Conservation (phyloP, 2,113 vertebrate genomes). For the Trichomycterus rosablanca region DNA sequence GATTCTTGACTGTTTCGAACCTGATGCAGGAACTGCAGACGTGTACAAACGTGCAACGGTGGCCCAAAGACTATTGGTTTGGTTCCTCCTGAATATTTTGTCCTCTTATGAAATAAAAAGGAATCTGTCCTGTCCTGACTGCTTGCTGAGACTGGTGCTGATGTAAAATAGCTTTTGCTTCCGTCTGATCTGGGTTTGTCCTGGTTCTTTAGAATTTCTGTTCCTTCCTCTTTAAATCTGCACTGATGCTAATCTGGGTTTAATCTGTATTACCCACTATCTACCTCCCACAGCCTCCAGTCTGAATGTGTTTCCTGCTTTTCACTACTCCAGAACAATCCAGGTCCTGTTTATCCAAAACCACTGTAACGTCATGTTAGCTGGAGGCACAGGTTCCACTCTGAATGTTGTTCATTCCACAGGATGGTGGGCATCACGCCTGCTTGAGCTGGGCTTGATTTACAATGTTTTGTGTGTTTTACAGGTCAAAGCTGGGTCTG, state of each 20-base stretch:
- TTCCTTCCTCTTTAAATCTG: conserved; percentile 9
- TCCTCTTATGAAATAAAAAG: neutral
- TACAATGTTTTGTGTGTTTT: conserved; percentile 39
- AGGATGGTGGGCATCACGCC: neutral
- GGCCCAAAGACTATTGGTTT: neutral
- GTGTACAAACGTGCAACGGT: neutral
- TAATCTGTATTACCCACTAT: conserved; percentile 39
- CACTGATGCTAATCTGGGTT: conserved; percentile 21
- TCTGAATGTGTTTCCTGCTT: conserved; percentile 12
- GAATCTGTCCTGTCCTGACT: neutral
- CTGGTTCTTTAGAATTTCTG: neutral
- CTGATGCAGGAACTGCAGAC: too few species aligned
- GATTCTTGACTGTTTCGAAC: too few species aligned
- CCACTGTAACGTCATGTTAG: neutral
- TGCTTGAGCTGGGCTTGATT: conserved; percentile 22
- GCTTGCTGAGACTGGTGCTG: neutral
- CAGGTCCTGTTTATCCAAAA: conserved; percentile 6
- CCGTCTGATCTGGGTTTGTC: conserved; percentile 34
- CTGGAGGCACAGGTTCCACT: neutral
- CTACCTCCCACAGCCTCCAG: conserved; percentile 18
- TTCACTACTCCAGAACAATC: conserved; percentile 2
- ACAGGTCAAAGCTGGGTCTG: conserved; percentile 95
- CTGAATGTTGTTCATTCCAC: neutral
- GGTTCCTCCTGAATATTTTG: too few species aligned
- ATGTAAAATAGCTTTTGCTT: conserved; percentile 7